phyloP scores from a whole-genome alignment of 2,797 vertebrate species.

The Schizothorax lantsangensis region DNA sequence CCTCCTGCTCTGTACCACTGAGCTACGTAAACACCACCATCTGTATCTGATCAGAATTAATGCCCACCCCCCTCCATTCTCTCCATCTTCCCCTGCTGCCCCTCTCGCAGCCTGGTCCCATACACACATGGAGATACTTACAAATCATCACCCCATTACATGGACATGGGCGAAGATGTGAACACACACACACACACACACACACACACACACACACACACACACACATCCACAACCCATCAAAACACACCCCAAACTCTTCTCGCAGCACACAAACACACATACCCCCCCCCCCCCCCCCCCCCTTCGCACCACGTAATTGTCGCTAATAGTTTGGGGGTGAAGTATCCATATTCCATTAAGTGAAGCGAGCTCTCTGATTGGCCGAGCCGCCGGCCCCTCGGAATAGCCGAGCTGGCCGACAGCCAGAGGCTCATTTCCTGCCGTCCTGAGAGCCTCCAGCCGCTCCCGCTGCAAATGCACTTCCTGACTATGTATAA shows the following conservation, averaged over 20 bases:
- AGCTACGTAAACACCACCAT: slow-evolving; percentile 62
- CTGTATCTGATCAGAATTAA: slow-evolving; percentile 65
- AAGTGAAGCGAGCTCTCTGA: slow-evolving; percentile 74
- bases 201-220: slow-evolving; percentile 24
- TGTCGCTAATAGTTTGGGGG: slow-evolving; percentile 73
- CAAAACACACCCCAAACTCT: slow-evolving; percentile 26
- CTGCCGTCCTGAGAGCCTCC: slow-evolving; percentile 82
- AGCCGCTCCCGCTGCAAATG: slow-evolving; percentile 80
- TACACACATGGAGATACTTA: slow-evolving; percentile 54
- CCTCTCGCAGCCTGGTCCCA: slow-evolving; percentile 39
- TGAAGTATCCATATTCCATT: slow-evolving; percentile 78
- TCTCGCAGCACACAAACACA: slow-evolving; percentile 31
- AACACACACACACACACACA: slow-evolving; percentile 26
- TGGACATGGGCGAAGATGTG: slow-evolving; percentile 36
- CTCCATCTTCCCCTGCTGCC: neutral
- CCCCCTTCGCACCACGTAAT: slow-evolving; percentile 59
- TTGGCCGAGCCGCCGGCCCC: slow-evolving; percentile 74
- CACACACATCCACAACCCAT: slow-evolving; percentile 35
- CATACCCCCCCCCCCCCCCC: neutral
- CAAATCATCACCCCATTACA: slow-evolving; percentile 54
- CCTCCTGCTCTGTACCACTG: slow-evolving; percentile 55
- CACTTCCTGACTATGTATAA: slow-evolving; percentile 87
- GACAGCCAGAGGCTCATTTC: slow-evolving; percentile 82
- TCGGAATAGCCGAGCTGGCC: slow-evolving; percentile 82
- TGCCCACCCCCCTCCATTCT: slow-evolving; percentile 31